Evolutionary conservation across 2,113 vertebrate species (phyloP).

Genomic region (Bufo bufo): DNA sequence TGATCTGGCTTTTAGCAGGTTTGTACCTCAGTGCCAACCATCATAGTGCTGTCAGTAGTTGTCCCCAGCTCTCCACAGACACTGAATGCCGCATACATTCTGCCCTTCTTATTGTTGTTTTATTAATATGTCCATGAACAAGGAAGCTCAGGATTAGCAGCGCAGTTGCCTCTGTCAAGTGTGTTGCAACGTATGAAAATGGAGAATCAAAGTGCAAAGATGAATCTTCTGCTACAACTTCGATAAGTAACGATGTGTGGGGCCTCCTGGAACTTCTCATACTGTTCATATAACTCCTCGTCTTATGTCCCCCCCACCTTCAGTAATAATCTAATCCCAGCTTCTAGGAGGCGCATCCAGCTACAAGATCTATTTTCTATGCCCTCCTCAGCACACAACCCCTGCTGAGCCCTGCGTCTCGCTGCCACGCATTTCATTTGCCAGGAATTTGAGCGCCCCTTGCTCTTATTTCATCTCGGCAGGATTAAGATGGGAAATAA

Average conservation of each 20-base stretch:
- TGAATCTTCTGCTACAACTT: not conserved
- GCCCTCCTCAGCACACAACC: not conserved
- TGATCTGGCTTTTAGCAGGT: too few species aligned
- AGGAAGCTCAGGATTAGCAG: not conserved
- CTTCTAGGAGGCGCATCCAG: not conserved
- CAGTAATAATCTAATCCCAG: slow-evolving; percentile 24
- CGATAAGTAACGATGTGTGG: not conserved
- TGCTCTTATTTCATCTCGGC: slow-evolving; percentile 13
- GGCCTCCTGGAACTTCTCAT: not conserved
- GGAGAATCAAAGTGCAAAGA: not conserved
- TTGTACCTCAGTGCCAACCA: too few species aligned
- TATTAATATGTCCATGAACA: too few species aligned
- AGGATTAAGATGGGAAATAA: slow-evolving; percentile 43
- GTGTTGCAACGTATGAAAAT: not conserved
- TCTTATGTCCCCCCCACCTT: not conserved
- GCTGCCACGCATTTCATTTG: slow-evolving; percentile 29
- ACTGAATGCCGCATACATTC: too few species aligned
- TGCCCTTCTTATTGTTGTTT: too few species aligned
- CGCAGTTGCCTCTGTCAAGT: too few species aligned
- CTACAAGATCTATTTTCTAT: not conserved
- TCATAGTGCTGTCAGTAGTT: too few species aligned
- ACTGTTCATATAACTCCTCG: not conserved
- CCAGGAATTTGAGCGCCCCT: slow-evolving; percentile 11
- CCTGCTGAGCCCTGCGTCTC: slow-evolving; percentile 1
- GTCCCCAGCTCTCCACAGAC: too few species aligned